Base-by-base conservation (phyloP, 2,113 vertebrate genomes). In the Piprites chloris region DNA sequence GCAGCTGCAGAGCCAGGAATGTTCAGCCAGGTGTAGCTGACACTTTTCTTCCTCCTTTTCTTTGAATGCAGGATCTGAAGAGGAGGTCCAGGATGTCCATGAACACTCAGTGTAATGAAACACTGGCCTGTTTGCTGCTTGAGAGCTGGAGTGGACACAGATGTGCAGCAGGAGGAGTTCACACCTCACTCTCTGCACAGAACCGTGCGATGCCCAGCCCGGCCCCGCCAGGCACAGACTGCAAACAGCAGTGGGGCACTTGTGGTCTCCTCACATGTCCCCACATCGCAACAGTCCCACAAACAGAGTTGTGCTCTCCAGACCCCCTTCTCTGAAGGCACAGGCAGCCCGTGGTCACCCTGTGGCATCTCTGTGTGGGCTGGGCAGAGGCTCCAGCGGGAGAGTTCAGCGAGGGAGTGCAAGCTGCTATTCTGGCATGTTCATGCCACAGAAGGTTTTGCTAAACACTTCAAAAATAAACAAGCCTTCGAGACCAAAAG, bases 11-110 rank as follows among this genome's bases (percentile, higher is more conserved):
- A 62, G 62, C 22, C 3, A 1, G 53, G 33, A 59, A 18, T 11
- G 24, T 63, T 75, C 46, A 83, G 30, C 81, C 24, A 28, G 24
- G 18, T 71, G 33, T 23, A 59, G 56, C 89, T 97, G 33, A 95
- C 61, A 5, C 84, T 83, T 52, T 19, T 12, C 96, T 90, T 66
- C 79, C 59, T 61, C 71, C 27, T 88, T 88, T 85, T 55, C 86
- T 97, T 66, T 97, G 72, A 96, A 90, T 83, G 10, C 98, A 99
- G 99, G 98, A 97, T 98, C 98, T 87, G 98, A 99, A 96, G 99
- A 99, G 94, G 99, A 99, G 97, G 97, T 98, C 49, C 99, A 98
- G 85, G 97, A 97, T 74, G 98, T 98, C 98, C 99, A 95, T 95
- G 98, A 99, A 96, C 98, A 98, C 95, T 97, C 98, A 47, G 98